phyloP scores from a whole-genome alignment of 2,888 invertebrate species.

The Nymphalis polychloros region DNA sequence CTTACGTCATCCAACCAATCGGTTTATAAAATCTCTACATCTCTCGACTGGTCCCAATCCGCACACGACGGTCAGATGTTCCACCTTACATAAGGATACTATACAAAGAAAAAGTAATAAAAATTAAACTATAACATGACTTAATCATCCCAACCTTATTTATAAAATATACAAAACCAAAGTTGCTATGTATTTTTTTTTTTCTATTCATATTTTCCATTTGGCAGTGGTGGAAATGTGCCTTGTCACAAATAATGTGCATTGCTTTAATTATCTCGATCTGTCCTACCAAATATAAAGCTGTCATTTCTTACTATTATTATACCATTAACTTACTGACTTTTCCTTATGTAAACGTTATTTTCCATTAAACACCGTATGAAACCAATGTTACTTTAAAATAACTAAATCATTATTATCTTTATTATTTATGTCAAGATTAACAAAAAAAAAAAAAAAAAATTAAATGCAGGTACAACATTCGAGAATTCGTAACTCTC shows the following conservation, averaged over 20 bases:
- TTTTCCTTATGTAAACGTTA: constrained; percentile 72
- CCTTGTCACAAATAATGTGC: constrained; percentile 77
- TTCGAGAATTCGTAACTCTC: constrained; percentile 81
- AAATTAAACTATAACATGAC: constrained; percentile 79
- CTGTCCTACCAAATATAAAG: constrained; percentile 74
- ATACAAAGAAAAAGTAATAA: constrained; percentile 73
- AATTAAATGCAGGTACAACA: constrained; percentile 82
- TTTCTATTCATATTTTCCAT: constrained; percentile 63
- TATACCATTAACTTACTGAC: constrained; percentile 72
- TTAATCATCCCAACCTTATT: constrained; percentile 75
- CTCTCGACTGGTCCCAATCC: constrained; percentile 43
- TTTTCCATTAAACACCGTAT: constrained; percentile 50
- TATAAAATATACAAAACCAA: constrained; percentile 73
- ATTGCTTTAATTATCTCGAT: constrained; percentile 58
- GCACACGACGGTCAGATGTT: constrained; percentile 63
- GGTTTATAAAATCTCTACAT: constrained; percentile 37
- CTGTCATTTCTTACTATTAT: constrained; percentile 74
- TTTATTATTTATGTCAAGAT: constrained; percentile 79
- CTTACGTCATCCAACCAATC: constrained; percentile 16
- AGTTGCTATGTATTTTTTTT: constrained; percentile 62
- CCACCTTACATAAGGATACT: constrained; percentile 69
- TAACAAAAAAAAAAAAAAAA: constrained; percentile 75
- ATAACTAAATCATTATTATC: constrained; percentile 72
- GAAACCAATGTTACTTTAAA: constrained; percentile 69
- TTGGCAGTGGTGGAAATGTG: constrained; percentile 82